Conservation (phyloP, 2,113 vertebrate genomes). For the Progne subis region DNA sequence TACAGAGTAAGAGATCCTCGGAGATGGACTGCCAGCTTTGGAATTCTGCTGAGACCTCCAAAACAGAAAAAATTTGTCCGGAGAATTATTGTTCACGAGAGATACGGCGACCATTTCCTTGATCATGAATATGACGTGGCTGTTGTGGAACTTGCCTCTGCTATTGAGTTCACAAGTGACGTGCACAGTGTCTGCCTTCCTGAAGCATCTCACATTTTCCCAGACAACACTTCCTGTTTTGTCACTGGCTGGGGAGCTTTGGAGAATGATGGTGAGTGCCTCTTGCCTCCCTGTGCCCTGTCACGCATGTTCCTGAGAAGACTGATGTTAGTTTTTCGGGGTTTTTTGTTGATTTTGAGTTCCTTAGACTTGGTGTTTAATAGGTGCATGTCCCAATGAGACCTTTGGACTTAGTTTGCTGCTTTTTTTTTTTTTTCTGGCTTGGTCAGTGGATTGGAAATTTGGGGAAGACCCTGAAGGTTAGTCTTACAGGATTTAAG, state of each 20-base stretch:
- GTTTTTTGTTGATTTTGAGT: not conserved
- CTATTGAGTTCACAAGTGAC: slow-evolving; percentile 64
- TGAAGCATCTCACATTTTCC: slow-evolving; percentile 61
- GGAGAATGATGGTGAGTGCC: slow-evolving; percentile 68
- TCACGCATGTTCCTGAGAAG: not conserved
- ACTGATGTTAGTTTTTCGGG: not conserved
- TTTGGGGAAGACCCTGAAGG: not conserved
- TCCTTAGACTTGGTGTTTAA: not conserved
- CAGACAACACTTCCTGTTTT: slow-evolving; percentile 63
- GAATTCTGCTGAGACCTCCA: slow-evolving; percentile 71
- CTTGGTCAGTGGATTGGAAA: not conserved
- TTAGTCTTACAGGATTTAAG: not conserved
- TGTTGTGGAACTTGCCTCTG: slow-evolving; percentile 64
- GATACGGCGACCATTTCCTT: not conserved
- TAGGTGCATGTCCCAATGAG: not conserved
- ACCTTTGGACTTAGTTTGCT: not conserved
- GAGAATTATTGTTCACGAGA: slow-evolving; percentile 73
- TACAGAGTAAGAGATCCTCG: slow-evolving; percentile 56
- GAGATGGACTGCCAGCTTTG: slow-evolving; percentile 77
- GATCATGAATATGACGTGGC: slow-evolving; percentile 72
- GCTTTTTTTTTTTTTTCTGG: not conserved
- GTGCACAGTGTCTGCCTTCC: slow-evolving; percentile 77
- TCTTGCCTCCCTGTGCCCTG: not conserved
- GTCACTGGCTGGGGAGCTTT: slow-evolving; percentile 80
- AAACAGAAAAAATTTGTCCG: slow-evolving; percentile 64